phyloP scores from a whole-genome alignment of 2,113 vertebrate species.

The Pachycephala philippinensis region DNA sequence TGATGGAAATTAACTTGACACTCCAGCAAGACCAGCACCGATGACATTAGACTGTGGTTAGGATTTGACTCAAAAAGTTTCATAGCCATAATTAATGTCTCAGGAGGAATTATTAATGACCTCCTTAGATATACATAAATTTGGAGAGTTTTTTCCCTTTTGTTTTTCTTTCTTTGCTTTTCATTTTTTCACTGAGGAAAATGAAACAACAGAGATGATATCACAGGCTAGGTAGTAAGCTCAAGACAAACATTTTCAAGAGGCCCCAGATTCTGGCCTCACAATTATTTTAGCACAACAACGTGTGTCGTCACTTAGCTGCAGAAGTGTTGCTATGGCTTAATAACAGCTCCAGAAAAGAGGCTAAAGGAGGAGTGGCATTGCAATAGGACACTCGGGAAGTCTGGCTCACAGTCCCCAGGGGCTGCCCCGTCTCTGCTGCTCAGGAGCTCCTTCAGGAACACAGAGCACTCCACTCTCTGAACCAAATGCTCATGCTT shows the following conservation, averaged over 20 bases:
- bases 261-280: neutral
- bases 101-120: neutral
- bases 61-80: neutral
- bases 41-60: neutral
- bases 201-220: neutral
- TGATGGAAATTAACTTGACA: neutral
- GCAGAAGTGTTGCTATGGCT: neutral
- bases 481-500: fast-evolving
- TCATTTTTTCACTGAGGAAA: neutral
- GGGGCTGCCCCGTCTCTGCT: neutral
- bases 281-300: neutral
- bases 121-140: neutral
- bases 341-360: neutral
- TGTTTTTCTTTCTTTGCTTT: neutral
- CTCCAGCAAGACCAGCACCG: neutral
- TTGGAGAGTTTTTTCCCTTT: neutral
- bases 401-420: neutral
- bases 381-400: fast-evolving
- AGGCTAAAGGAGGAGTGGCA: neutral
- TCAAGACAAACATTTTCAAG: slow-evolving; percentile 15
- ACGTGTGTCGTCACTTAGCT: neutral
- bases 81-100: neutral
- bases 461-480: neutral
- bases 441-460: neutral
- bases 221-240: neutral